phyloP scores from a whole-genome alignment of 2,113 vertebrate species.

The Laterallus jamaicensis region DNA sequence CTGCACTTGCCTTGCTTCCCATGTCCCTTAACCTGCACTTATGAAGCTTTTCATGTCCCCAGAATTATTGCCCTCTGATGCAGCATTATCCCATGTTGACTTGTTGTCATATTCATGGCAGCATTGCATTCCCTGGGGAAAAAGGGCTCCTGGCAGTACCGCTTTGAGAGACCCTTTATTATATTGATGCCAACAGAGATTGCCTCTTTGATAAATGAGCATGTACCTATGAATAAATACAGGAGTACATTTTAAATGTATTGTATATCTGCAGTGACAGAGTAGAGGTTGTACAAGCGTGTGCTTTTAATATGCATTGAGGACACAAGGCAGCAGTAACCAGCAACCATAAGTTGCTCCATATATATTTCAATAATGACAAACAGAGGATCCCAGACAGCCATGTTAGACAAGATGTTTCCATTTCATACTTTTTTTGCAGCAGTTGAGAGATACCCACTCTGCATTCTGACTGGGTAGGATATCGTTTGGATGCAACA shows the following conservation, averaged over 20 bases:
- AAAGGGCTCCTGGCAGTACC: slow-evolving; percentile 5
- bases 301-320: slow-evolving; percentile 43
- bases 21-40: neutral
- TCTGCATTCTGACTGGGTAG: neutral
- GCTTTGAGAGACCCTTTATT: slow-evolving; percentile 49
- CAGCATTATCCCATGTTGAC: slow-evolving; percentile 28
- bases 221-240: slow-evolving; percentile 63
- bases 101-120: slow-evolving; percentile 31
- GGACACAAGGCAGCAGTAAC: neutral
- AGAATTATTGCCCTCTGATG: slow-evolving; percentile 23
- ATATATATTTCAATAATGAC: neutral
- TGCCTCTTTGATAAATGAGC: slow-evolving; percentile 54
- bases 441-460: neutral
- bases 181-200: slow-evolving; percentile 47
- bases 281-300: neutral
- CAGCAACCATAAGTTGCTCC: neutral
- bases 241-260: slow-evolving; percentile 52
- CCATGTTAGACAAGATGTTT: neutral
- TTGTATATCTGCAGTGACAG: slow-evolving; percentile 44
- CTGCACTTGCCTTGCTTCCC: neutral
- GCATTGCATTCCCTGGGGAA: neutral
- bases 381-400: neutral
- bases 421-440: neutral
- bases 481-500: neutral
- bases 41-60: neutral